Conservation (phyloP, 2,797 vertebrate species). For the Diplodus sargus region DNA sequence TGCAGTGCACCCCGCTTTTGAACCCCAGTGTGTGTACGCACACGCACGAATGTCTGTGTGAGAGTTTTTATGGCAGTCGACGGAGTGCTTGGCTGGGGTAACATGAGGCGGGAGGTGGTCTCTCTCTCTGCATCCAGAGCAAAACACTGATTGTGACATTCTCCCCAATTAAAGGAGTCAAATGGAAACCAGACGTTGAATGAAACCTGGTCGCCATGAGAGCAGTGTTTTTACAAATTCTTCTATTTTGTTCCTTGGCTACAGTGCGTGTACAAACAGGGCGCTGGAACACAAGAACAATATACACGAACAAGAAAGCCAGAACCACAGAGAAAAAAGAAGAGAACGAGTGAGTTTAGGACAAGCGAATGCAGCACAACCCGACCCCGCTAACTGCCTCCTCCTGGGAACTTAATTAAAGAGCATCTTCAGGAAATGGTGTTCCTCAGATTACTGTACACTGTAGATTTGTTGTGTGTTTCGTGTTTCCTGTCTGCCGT, state of each 20-base stretch:
- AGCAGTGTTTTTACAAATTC: slow-evolving; percentile 77
- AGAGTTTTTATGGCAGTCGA: slow-evolving; percentile 60
- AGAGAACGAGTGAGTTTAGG: slow-evolving; percentile 14
- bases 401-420: slow-evolving; percentile 71
- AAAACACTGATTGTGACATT: slow-evolving; percentile 84
- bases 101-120: slow-evolving; percentile 72
- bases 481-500: slow-evolving; percentile 40
- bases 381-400: slow-evolving; percentile 46
- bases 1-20: slow-evolving; percentile 12
- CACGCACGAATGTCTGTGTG: slow-evolving; percentile 25
- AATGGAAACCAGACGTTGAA: slow-evolving; percentile 81
- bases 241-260: slow-evolving; percentile 67
- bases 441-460: slow-evolving; percentile 24
- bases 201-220: slow-evolving; percentile 79
- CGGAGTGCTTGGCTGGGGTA: slow-evolving; percentile 65
- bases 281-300: slow-evolving; percentile 56
- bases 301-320: slow-evolving; percentile 32
- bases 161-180: slow-evolving; percentile 77
- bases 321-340: slow-evolving; percentile 30
- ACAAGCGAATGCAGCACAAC: slow-evolving; percentile 36
- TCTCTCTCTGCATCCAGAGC: slow-evolving; percentile 67
- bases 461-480: slow-evolving; percentile 25
- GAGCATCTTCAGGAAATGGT: slow-evolving; percentile 61
- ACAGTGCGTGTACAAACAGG: slow-evolving; percentile 46
- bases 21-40: slow-evolving; percentile 5